These are phyloP conservation scores for Cnemophilus loriae DNA, from an alignment of 2,113 vertebrate genomes.

Conservation along the genomic window DNA sequence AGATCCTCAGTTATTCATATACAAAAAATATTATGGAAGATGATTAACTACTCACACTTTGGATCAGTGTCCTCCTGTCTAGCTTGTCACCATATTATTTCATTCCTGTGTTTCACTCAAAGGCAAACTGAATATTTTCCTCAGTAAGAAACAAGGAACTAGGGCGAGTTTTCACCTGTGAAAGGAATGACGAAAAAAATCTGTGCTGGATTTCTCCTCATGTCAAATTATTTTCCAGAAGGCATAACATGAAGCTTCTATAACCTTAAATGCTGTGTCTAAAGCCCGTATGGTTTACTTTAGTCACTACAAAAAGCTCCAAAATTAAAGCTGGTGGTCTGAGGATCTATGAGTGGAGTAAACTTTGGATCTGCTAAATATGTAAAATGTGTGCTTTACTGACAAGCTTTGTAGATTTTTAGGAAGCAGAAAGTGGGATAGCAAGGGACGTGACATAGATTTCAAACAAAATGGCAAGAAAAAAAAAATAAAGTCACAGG, in stretches of 20 bases:
- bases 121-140: neutral
- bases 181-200: neutral
- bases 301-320: neutral
- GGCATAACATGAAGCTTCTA: neutral
- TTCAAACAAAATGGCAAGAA: neutral
- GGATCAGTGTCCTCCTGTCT: neutral
- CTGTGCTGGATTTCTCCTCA: neutral
- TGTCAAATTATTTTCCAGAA: neutral
- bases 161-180: neutral
- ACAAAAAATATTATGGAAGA: neutral
- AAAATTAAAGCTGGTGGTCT: neutral
- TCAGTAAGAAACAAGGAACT: neutral
- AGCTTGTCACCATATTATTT: neutral
- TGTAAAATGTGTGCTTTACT: neutral
- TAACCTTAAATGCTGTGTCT: neutral
- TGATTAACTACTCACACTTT: neutral
- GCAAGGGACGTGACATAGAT: rapidly evolving
- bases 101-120: neutral
- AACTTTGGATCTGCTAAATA: neutral
- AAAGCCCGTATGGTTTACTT: neutral
- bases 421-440: neutral
- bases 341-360: neutral
- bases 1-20: neutral
- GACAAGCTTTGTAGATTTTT: neutral
- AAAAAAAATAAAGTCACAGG: neutral